phyloP scores from a whole-genome alignment of 2,888 invertebrate species.

The Pyrgus malvae region DNA sequence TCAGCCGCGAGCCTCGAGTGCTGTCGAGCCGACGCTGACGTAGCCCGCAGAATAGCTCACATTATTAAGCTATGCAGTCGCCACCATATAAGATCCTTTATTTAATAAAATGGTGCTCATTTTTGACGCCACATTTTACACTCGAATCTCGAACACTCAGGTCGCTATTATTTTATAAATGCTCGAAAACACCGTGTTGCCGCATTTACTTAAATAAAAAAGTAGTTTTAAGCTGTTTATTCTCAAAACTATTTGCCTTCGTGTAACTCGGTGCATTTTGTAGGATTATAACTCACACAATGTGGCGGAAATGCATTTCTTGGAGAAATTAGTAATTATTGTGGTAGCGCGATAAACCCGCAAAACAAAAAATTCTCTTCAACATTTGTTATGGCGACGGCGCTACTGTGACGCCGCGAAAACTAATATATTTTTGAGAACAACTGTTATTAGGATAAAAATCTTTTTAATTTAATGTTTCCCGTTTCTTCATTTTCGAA shows the following conservation, averaged over 20 bases:
- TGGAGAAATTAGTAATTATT: conserved; percentile 59
- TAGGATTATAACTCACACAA: conserved; percentile 21
- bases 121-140: conserved; percentile 22
- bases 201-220: conserved; percentile 11
- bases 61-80: conserved; percentile 65
- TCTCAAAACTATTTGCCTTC: conserved; percentile 12
- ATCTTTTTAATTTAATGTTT: not conserved
- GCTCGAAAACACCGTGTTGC: conserved; percentile 5
- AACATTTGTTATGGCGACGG: conserved; percentile 63
- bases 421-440: not conserved
- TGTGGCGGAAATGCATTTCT: conserved; percentile 19
- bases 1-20: conserved; percentile 51
- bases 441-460: not conserved
- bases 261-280: conserved; percentile 17
- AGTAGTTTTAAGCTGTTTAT: conserved; percentile 25
- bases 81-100: conserved; percentile 56
- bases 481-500: too few relatives aligned
- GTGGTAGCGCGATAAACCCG: conserved; percentile 63
- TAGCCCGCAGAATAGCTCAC: conserved; percentile 68
- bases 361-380: conserved; percentile 65
- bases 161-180: conserved; percentile 16
- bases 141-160: not conserved
- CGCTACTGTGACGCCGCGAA: conserved; percentile 36
- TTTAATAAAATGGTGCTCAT: conserved; percentile 29
- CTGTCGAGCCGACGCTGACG: conserved; percentile 72